phyloP scores from a whole-genome alignment of 2,888 invertebrate species.

The Euplagia quadripunctaria region DNA sequence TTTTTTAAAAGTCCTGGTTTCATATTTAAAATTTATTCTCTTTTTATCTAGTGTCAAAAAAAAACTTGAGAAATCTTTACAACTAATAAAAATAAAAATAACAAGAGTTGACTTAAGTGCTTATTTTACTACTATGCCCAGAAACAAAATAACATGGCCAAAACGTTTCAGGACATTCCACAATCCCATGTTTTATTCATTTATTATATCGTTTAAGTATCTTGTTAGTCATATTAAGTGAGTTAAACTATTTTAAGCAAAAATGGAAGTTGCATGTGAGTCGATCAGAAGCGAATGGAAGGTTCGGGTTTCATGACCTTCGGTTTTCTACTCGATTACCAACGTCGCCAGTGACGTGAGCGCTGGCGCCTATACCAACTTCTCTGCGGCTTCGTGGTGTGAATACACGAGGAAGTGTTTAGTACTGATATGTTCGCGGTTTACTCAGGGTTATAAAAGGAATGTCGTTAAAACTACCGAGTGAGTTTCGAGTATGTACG shows the following conservation, averaged over 20 bases:
- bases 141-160: conserved; percentile 34
- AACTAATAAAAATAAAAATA: conserved; percentile 60
- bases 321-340: conserved; percentile 82
- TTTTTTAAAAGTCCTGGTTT: not conserved
- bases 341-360: conserved; percentile 77
- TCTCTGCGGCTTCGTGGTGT: conserved; percentile 68
- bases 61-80: conserved; percentile 62
- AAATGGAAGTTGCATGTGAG: conserved; percentile 50
- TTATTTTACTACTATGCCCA: conserved; percentile 39
- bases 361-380: conserved; percentile 77
- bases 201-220: conserved; percentile 19
- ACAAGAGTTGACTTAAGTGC: conserved; percentile 43
- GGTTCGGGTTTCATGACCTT: conserved; percentile 84
- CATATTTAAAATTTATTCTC: not conserved
- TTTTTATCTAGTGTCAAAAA: conserved; percentile 58
- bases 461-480: conserved; percentile 52
- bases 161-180: conserved; percentile 22
- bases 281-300: conserved; percentile 77
- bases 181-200: conserved; percentile 23
- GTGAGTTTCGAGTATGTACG: conserved; percentile 43
- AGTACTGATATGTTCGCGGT: conserved; percentile 45
- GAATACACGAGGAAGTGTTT: conserved; percentile 67
- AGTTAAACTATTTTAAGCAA: conserved; percentile 48
- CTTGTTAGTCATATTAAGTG: conserved; percentile 33
- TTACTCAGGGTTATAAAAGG: conserved; percentile 45